Conservation (phyloP, 2,797 vertebrate species). For the Falco peregrinus region DNA sequence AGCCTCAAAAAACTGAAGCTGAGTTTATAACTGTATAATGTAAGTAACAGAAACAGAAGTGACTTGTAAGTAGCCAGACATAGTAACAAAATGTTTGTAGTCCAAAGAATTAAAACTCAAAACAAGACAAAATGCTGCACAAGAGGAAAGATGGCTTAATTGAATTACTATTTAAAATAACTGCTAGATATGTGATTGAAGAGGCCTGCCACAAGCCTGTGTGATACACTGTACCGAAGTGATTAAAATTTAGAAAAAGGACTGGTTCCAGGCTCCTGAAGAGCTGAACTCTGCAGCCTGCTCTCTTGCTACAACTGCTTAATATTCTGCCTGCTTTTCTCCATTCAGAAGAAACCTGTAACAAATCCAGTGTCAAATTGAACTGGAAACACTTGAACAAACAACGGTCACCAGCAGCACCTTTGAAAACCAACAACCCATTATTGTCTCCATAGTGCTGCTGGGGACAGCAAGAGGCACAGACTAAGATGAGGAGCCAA, state of each 20-base stretch:
- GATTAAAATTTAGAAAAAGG: background rate
- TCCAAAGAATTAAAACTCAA: background rate
- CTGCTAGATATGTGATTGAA: background rate
- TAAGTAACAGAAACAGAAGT: background rate
- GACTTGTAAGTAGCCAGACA: background rate
- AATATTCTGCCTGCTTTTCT: background rate
- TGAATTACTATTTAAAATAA: background rate
- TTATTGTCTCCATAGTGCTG: background rate
- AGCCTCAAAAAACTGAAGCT: background rate
- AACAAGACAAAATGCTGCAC: background rate
- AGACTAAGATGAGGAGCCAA: background rate
- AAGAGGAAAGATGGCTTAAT: background rate
- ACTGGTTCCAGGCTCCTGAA: background rate
- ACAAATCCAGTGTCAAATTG: background rate
- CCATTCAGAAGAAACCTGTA: background rate
- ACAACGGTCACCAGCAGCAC: background rate
- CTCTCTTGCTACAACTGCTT: background rate
- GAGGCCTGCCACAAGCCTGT: background rate
- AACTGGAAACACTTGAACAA: background rate
- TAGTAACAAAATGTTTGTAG: background rate
- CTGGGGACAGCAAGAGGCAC: background rate
- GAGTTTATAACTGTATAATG: background rate
- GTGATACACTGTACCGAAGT: background rate
- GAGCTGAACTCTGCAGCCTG: background rate
- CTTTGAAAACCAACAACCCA: background rate